phyloP scores from a whole-genome alignment of 1,140 invertebrate genomes.

The Ceratina calcarata region DNA sequence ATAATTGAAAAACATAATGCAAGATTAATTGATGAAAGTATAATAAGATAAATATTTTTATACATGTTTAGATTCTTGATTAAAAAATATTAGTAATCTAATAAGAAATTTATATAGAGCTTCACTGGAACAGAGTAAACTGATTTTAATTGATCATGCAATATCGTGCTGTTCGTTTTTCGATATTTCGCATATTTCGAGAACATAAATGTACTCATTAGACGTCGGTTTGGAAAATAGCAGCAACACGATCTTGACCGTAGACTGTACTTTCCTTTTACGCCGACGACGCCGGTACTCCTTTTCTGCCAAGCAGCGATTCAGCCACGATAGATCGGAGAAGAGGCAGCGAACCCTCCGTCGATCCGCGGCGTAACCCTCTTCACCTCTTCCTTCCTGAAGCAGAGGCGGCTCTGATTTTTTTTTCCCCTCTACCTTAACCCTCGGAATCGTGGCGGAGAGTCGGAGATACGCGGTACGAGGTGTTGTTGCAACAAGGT shows the following conservation, averaged over 20 bases:
- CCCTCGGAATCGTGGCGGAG: constrained; percentile 23
- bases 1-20: too few species aligned
- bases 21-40: neutral
- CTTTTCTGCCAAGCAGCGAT: constrained; percentile 43
- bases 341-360: constrained; percentile 18
- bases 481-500: constrained; percentile 79
- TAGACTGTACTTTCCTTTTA: constrained; percentile 54
- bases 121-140: too few species aligned
- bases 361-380: constrained; percentile 17
- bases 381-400: constrained; percentile 2
- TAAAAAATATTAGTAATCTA: too few species aligned
- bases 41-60: neutral
- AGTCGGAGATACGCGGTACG: constrained; percentile 49
- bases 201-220: too few species aligned
- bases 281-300: constrained; percentile 39
- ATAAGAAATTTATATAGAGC: too few species aligned
- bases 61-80: too few species aligned
- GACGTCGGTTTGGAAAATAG: too few species aligned
- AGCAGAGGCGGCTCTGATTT: constrained; percentile 4
- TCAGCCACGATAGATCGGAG: constrained; percentile 58
- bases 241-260: too few species aligned
- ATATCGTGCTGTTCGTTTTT: too few species aligned
- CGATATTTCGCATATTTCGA: too few species aligned
- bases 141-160: too few species aligned
- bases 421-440: neutral